Conservation (phyloP, 1,140 invertebrate species). For the Drosophila lacertosa region DNA sequence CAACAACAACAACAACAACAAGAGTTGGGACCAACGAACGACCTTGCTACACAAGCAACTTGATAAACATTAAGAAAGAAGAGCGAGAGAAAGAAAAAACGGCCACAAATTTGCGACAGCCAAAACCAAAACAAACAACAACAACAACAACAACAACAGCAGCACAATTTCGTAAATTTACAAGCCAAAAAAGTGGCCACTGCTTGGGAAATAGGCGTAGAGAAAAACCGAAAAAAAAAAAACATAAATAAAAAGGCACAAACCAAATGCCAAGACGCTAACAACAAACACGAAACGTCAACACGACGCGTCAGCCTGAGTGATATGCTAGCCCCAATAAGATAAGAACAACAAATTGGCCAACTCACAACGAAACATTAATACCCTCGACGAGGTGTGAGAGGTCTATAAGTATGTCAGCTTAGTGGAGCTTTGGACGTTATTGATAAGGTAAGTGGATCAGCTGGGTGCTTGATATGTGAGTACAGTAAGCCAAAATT, state of each 20-base stretch:
- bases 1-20: constrained; percentile 15
- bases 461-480: neutral
- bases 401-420: constrained; percentile 3
- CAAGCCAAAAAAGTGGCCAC: constrained; percentile 22
- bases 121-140: constrained; percentile 32
- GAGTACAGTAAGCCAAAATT: neutral
- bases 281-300: constrained; percentile 26
- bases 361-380: constrained; percentile 1
- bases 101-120: constrained; percentile 44
- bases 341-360: constrained; percentile 28
- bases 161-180: constrained; percentile 49
- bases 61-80: constrained; percentile 54
- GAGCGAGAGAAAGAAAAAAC: constrained; percentile 16
- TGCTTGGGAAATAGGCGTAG: constrained; percentile 43
- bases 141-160: constrained; percentile 25
- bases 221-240: constrained; percentile 7
- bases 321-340: constrained; percentile 10
- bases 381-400: neutral
- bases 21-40: constrained; percentile 69
- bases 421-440: neutral
- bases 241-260: constrained; percentile 13
- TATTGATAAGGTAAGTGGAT: neutral
- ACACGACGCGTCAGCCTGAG: constrained; percentile 28
- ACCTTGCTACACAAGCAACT: constrained; percentile 72
- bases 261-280: constrained; percentile 17